Conservation (phyloP, 2,113 vertebrate genomes). For the Phaethon lepturus region DNA sequence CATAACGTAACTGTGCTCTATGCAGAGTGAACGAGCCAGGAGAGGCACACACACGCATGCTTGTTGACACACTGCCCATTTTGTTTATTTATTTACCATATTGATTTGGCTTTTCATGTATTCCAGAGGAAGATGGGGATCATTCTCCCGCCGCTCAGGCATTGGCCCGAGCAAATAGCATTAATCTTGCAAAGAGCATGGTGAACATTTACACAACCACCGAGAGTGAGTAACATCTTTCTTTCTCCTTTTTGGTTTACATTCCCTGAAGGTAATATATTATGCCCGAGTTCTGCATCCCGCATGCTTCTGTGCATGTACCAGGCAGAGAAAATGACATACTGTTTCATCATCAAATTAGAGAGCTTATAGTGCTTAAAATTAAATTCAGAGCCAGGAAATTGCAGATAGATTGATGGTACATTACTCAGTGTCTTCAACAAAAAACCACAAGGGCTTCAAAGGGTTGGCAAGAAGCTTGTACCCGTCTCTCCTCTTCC, state of each 20-base stretch:
- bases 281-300: background rate
- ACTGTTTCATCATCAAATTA: constrained; percentile 44
- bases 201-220: constrained; percentile 75
- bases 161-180: constrained; percentile 29
- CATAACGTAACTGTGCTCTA: background rate
- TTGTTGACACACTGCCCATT: background rate
- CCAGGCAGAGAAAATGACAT: constrained; percentile 3
- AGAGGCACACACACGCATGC: fast-evolving
- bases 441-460: background rate
- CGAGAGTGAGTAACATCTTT: constrained; percentile 69
- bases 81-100: background rate
- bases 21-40: background rate
- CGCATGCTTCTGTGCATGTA: background rate
- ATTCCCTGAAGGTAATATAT: background rate
- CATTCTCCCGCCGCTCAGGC: constrained; percentile 31
- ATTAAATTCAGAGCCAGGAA: constrained; percentile 42
- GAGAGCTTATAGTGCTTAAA: constrained; percentile 24
- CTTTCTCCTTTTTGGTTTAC: background rate
- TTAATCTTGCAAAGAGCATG: constrained; percentile 73
- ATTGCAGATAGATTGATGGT: constrained; percentile 5
- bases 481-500: background rate
- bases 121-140: constrained; percentile 61
- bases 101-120: constrained; percentile 42
- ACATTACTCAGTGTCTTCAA: background rate
- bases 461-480: background rate